Evolutionary conservation across 2,888 invertebrate genomes (phyloP).

Genomic region (Himalopsyche japonica): DNA sequence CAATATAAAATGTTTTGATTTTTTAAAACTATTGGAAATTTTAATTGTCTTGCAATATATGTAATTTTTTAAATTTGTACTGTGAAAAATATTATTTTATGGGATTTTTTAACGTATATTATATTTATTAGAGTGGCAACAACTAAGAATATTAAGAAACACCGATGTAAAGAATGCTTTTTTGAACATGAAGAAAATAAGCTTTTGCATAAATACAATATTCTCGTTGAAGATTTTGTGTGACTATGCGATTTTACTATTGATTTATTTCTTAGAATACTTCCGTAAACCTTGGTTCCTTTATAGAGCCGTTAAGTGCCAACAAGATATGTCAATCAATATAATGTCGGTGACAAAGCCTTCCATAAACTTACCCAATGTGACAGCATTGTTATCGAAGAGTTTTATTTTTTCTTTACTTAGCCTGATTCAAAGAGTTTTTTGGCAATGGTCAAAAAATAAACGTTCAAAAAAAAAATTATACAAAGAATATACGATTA

Average conservation of each 20-base stretch:
- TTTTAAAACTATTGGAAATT: no score
- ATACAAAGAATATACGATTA: no score
- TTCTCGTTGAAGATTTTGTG: not conserved
- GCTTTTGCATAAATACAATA: not conserved
- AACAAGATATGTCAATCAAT: not conserved
- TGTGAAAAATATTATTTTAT: no score
- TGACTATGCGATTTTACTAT: not conserved
- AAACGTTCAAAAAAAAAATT: no score
- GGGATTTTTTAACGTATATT: no score
- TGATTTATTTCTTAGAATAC: not conserved
- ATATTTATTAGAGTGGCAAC: no score
- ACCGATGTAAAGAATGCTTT: no score
- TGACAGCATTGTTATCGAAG: not conserved
- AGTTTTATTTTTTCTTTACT: not conserved
- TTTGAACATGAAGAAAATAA: no score
- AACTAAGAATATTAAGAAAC: no score
- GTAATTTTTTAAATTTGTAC: no score
- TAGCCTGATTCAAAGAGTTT: not conserved
- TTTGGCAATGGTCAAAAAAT: not conserved
- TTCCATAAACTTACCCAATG: not conserved
- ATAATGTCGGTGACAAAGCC: not conserved
- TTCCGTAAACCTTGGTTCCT: not conserved
- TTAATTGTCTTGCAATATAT: no score
- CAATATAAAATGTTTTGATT: no score
- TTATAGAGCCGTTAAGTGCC: not conserved